Conservation (phyloP, 2,888 invertebrate genomes). For the Petrolisthes cinctipes region DNA sequence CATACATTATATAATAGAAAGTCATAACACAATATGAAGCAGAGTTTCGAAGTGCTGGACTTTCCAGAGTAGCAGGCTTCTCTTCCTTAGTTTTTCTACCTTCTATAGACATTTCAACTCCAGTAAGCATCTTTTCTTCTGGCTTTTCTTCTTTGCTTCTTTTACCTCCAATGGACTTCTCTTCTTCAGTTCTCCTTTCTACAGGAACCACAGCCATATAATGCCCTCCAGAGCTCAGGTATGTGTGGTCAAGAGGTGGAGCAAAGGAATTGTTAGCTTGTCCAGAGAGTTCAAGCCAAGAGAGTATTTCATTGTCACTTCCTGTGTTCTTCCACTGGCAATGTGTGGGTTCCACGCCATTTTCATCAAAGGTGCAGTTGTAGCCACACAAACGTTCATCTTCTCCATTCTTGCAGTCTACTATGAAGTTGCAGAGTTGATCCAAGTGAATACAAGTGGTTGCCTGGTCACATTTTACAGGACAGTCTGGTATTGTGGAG, state of each 20-base stretch:
- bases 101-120: too few relatives aligned
- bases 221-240: conserved; percentile 24
- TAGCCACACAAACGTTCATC: conserved; percentile 56
- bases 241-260: conserved; percentile 50
- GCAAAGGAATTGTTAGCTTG: conserved; percentile 23
- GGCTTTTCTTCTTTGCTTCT: neutral
- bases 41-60: conserved; percentile 44
- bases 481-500: conserved; percentile 46
- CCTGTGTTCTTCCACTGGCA: conserved; percentile 39
- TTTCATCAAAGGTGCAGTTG: conserved; percentile 54
- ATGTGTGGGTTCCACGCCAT: conserved; percentile 2
- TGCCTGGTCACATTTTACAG: conserved; percentile 37
- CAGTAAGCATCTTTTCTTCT: neutral
- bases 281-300: conserved; percentile 5
- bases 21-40: conserved; percentile 50
- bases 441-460: conserved; percentile 38
- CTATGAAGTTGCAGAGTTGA: conserved; percentile 48
- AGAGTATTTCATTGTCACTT: neutral
- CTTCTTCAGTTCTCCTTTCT: neutral
- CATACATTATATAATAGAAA: conserved; percentile 51
- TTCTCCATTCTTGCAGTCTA: conserved; percentile 35
- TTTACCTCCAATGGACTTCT: neutral
- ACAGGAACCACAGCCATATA: conserved; percentile 47
- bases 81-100: neutral
- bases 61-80: conserved; percentile 22